Base-by-base conservation (phyloP, 1,140 invertebrate genomes). In the Conus ventricosus region DNA sequence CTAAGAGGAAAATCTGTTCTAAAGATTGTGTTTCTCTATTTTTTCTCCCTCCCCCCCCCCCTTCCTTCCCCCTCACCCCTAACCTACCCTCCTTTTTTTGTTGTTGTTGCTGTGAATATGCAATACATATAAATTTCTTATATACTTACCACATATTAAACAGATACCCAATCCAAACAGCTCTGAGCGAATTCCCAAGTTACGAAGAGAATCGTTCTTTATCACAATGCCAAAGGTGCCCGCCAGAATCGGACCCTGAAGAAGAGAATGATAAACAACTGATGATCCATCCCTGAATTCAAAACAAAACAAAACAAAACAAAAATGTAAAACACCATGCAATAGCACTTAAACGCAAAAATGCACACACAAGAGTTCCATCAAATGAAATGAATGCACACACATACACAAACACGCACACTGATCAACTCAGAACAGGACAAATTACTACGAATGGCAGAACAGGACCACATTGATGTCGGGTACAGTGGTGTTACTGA, bases 181-280 rank as follows among this genome's bases (percentile, higher is more conserved):
- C 84, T 98, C 96, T 90, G 96, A 97, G 51, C 84, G 91, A 17
- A 94, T 84, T 13, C 94, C 94, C 17, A 93, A 80, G 84, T 92
- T 92, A 76, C 97, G 95, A 2, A 97, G 94, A 5, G 95, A 94
- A 90, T 95, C 95, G 93, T 98, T 97, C 20, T 97, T 96, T 92
- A 98, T 97, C 84, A 97, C 97, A 51, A 96, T 96, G 6, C 97
- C 97, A 94, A 98, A 98, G 55, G 97, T 97, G 67, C 97, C 96
- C 15, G 97, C 97, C 96, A 98, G 97, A 15, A 98, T 97, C 0
- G 97, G 97, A 71, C 97, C 97, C 97, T 97, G 93, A 75, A 90
- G 17, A 80, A 76, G 54, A 11, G 57, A 39, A 39, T 76, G n/a
- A 84, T 80, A 87, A 87, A 84, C 27, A 5, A 53, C 91, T n/a